phyloP scores from a whole-genome alignment of 2,888 invertebrate genomes.

The Papilio gigon region DNA sequence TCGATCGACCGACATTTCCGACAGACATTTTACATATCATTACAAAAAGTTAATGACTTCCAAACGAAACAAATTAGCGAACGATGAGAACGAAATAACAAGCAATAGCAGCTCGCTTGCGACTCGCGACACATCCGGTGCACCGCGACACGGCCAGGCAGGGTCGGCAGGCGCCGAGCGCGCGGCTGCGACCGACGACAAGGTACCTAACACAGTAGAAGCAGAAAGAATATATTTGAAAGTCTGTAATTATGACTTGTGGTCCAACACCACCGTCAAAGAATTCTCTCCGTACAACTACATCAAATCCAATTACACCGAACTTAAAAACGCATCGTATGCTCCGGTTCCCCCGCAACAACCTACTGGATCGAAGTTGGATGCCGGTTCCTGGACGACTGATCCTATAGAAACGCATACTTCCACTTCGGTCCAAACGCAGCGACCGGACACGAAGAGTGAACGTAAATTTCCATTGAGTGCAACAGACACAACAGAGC shows the following conservation, averaged over 20 bases:
- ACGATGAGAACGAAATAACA: not conserved
- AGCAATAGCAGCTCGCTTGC: not conserved
- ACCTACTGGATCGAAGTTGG: not conserved
- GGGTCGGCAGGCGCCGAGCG: too few species aligned
- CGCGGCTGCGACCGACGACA: too few species aligned
- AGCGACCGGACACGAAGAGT: not conserved
- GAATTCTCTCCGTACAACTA: not conserved
- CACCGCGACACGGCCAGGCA: too few species aligned
- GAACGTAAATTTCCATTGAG: not conserved
- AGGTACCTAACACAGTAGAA: not conserved
- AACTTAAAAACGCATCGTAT: not conserved
- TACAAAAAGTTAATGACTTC: slow-evolving; percentile 2
- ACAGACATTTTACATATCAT: not conserved
- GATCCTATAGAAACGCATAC: not conserved
- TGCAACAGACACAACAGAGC: not conserved
- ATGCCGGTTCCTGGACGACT: not conserved
- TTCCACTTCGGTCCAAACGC: not conserved
- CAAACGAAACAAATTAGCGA: not conserved
- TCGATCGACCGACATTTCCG: not conserved
- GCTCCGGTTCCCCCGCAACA: not conserved
- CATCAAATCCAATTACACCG: not conserved
- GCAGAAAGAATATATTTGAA: slow-evolving; percentile 16
- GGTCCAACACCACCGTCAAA: not conserved
- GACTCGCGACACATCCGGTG: too few species aligned
- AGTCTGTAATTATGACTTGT: slow-evolving; percentile 6